phyloP scores from a whole-genome alignment of 2,888 invertebrate genomes.

The Apamea monoglypha region DNA sequence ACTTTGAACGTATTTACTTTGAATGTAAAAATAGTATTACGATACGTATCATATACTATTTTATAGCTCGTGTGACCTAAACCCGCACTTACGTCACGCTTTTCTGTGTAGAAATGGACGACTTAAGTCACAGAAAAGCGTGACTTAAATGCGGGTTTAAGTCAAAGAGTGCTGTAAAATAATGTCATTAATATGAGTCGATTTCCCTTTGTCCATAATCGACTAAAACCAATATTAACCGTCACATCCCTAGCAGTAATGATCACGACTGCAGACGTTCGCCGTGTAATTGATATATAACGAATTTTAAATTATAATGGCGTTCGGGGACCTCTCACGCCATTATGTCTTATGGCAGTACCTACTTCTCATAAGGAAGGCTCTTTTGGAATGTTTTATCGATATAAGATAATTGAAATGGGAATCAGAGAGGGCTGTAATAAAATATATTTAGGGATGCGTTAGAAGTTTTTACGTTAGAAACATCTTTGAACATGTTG shows the following conservation, averaged over 20 bases:
- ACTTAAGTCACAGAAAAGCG: too few species aligned
- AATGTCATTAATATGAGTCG: background rate
- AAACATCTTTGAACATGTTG: background rate
- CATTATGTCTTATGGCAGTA: constrained; percentile 39
- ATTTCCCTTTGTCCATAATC: constrained; percentile 4
- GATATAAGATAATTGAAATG: constrained; percentile 17
- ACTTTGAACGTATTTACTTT: background rate
- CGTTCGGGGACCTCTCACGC: constrained; percentile 36
- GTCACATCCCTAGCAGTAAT: constrained; percentile 54
- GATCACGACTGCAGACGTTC: constrained; percentile 62
- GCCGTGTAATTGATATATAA: constrained; percentile 65
- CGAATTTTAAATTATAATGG: constrained; percentile 64
- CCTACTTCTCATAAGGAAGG: constrained; percentile 35
- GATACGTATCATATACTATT: too few species aligned
- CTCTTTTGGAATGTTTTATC: constrained; percentile 42
- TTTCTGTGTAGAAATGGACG: too few species aligned
- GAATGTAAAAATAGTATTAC: background rate
- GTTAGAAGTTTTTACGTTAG: background rate
- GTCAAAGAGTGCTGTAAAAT: background rate
- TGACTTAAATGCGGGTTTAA: too few species aligned
- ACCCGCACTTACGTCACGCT: too few species aligned
- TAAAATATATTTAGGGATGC: background rate
- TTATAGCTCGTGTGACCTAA: too few species aligned
- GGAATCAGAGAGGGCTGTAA: background rate
- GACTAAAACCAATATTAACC: constrained; percentile 19